A percentile compares a stretch with the other conserved stretches of the same genome.
Evolutionary conservation across 1,140 invertebrate species (phyloP).

Genomic region (Epicauta chinensis): DNA sequence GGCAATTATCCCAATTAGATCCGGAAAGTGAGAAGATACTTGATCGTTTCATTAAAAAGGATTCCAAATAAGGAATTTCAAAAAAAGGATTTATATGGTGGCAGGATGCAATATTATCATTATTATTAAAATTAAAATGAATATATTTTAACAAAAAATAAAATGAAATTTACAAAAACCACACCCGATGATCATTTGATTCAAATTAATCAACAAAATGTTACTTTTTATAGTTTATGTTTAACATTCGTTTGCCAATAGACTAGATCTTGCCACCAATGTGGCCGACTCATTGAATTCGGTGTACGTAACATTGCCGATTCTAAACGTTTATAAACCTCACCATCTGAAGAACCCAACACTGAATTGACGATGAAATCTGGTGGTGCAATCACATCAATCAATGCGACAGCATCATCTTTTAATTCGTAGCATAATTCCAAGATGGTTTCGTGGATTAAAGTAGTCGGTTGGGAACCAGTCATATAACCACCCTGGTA

Average conservation of each 20-base stretch:
- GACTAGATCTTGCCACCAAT: conserved; percentile 57
- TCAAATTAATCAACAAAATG: too few relatives aligned
- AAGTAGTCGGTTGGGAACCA: conserved; percentile 42
- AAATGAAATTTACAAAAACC: conserved; percentile 1
- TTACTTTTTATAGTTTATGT: conserved; percentile 6
- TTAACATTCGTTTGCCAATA: conserved; percentile 34
- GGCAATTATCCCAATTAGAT: conserved; percentile 82
- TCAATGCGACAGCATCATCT: conserved; percentile 63
- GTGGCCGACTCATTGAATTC: conserved; percentile 48
- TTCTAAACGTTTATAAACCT: conserved; percentile 57
- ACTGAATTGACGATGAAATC: conserved; percentile 81
- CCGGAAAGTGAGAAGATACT: conserved; percentile 73
- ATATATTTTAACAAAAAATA: neutral
- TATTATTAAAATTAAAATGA: conserved; percentile 10
- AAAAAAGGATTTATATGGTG: too few relatives aligned
- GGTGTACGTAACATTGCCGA: conserved; percentile 49
- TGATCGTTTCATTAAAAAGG: conserved; percentile 70
- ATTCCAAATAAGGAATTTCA: conserved; percentile 38
- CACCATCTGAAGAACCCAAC: conserved; percentile 71
- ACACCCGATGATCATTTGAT: neutral
- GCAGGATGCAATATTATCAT: neutral
- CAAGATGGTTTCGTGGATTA: conserved; percentile 53
- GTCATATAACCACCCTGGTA: conserved; percentile 66
- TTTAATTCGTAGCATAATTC: conserved; percentile 59
- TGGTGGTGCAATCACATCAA: conserved; percentile 79